A percentile compares a stretch with the other conserved stretches of the same genome.
Evolutionary conservation across 2,797 vertebrate genomes (phyloP).

Genomic region (Cuculus canorus): DNA sequence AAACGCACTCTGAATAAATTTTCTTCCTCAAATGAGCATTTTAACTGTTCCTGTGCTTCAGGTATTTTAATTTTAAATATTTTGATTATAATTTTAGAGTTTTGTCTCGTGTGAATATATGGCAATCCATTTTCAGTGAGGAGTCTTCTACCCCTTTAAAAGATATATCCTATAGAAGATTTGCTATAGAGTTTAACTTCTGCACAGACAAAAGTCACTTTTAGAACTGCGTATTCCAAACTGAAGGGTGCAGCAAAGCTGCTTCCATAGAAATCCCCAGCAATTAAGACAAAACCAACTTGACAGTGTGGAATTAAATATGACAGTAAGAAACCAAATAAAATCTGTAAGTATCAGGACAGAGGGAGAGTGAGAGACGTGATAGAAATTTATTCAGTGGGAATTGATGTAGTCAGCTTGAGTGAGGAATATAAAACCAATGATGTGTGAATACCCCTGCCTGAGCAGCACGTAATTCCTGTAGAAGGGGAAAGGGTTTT

Average conservation of each 20-base stretch:
- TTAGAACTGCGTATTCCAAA: not conserved
- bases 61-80: not conserved
- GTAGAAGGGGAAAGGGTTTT: not conserved
- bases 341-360: not conserved
- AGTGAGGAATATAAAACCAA: not conserved
- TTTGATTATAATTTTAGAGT: not conserved
- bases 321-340: conserved; percentile 5
- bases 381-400: not conserved
- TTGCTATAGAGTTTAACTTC: not conserved
- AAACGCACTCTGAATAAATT: not conserved
- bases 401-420: not conserved
- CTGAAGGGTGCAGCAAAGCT: not conserved
- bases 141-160: not conserved
- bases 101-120: not conserved
- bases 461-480: not conserved
- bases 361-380: not conserved
- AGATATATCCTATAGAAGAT: not conserved
- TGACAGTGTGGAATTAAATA: not conserved
- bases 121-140: not conserved
- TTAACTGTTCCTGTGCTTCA: not conserved
- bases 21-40: not conserved
- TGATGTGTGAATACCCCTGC: not conserved
- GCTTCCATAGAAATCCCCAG: not conserved
- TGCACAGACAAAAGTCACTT: not conserved
- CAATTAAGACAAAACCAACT: not conserved